Evolutionary conservation across 1,140 invertebrate species (phyloP), one percentile per base, ranked within the genome.

Genomic region (Penaeus vannamei): DNA sequence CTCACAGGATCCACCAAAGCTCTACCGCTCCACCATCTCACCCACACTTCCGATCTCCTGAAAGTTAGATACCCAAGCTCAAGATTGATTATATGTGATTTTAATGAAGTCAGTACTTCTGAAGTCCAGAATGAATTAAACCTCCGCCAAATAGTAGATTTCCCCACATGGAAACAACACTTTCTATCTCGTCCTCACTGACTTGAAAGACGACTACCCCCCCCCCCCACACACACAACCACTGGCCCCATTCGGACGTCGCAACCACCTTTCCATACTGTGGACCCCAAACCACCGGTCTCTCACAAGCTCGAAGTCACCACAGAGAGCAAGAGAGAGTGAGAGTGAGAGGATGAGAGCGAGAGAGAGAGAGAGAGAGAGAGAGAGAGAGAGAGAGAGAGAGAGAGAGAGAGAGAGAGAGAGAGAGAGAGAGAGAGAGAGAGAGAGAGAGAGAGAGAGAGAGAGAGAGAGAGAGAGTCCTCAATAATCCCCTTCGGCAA

Each of bases 41-140:
- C 36, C 26, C 72, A 77, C 20, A 77, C 72, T n/a, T 77, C 72
- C 26, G 72, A 14, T 77, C 72, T 36, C n/a, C n/a, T n/a, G n/a
- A n/a, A n/a, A n/a, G n/a, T n/a, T n/a, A n/a, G n/a, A n/a, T n/a
- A n/a, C n/a, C n/a, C n/a, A n/a, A n/a, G n/a, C n/a, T n/a, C n/a
- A n/a, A 77, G 2, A 29, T 36, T 2, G 14, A n/a, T 29, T 29
- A 77, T 29, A 22, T 17, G 72, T 32, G 72, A 77, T 77, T 77
- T 77, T 77, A n/a, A 77, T 77, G 72, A 77, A 77, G 29, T 29
- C 26, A 29, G 29, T 0, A 77, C 10, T 8, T 32, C 72, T 5
- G 14, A 77, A 26, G 19, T 42, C 72, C 72, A 77, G 8, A 29
- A 5, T 19, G 4, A 77, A 26, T 19, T 10, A 26, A 26, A 77